Evolutionary conservation across 2,888 invertebrate species (phyloP), one percentile per base, ranked within the genome.

Genomic region (Leptinotarsa rubiginosa): DNA sequence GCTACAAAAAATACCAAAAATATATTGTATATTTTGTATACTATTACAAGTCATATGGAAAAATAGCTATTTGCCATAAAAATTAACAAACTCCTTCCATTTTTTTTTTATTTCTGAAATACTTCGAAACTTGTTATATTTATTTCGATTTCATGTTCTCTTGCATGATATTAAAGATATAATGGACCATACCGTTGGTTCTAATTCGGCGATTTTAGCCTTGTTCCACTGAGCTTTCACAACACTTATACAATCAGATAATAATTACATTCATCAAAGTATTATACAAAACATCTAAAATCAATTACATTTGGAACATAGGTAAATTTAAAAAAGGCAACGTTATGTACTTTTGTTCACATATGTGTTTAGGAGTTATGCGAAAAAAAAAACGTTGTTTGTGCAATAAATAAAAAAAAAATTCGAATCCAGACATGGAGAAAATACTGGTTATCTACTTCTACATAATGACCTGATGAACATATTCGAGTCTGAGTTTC

Each of bases 331-430:
- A 65, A 56, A 76, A 65, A 70, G 72, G 67, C 72, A 73, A 64
- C 16, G 66, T 70, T 80, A 81, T 80, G 52, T 82, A 82, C 80
- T 81, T 80, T 80, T 76, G 75, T 79, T 80, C 80, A 76, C 78
- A 79, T 79, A 79, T 77, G 77, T 31, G 25, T 7, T 31, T 31
- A 31, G 31, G 31, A 31, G 7, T 67, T 70, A 41, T 41, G 10
- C 1, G 7, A 41, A 41, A 41, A 41, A n/a, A n/a, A n/a, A 41
- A 41, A 41, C 41, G 0, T 41, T 41, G 41, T 1, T 41, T 41
- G 41, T 41, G 41, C 12, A 41, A 41, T 41, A 0, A 41, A 41
- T 41, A 12, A 0, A 12, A 0, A 10, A n/a, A n/a, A n/a, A n/a
- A n/a, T 41, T 3, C 2, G 2, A 41, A 41, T 1, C 10, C 41